A percentile compares a stretch with the other conserved stretches of the same genome.
Conservation (phyloP, 1,140 invertebrate genomes). For the Monochamus saltuarius region DNA sequence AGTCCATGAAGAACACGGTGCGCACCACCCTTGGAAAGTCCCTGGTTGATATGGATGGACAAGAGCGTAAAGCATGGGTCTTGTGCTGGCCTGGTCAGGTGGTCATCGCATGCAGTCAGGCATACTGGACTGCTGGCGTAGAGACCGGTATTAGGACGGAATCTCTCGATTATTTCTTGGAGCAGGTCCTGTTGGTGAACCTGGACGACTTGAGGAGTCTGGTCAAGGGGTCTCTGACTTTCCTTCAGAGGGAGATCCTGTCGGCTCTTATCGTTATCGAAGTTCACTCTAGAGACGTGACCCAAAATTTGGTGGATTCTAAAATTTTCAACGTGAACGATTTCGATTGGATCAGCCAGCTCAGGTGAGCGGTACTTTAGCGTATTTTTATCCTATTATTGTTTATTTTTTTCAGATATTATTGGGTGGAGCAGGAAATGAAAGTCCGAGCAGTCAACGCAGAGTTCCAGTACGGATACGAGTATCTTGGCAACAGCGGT, state of each 20-base stretch:
- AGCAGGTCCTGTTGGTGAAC: constrained; percentile 52
- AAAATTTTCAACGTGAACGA: constrained; percentile 65
- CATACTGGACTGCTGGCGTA: constrained; percentile 63
- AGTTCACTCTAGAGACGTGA: constrained; percentile 69
- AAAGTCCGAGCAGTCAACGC: constrained; percentile 67
- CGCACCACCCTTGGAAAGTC: constrained; percentile 55
- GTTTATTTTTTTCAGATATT: constrained; percentile 56
- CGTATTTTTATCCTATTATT: too few species aligned
- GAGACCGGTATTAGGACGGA: constrained; percentile 57
- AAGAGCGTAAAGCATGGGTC: constrained; percentile 57
- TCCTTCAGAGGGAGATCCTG: constrained; percentile 65
- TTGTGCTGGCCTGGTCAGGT: constrained; percentile 75
- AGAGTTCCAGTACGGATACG: constrained; percentile 87
- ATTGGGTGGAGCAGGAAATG: constrained; percentile 61
- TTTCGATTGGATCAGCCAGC: constrained; percentile 80
- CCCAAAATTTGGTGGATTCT: constrained; percentile 63
- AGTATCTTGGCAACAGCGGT: constrained; percentile 88
- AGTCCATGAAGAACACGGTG: constrained; percentile 64
- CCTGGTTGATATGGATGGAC: constrained; percentile 53
- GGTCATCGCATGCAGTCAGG: constrained; percentile 67
- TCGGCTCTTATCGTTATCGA: constrained; percentile 70
- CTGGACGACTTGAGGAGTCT: constrained; percentile 64
- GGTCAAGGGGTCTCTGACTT: constrained; percentile 66
- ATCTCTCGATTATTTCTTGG: constrained; percentile 54
- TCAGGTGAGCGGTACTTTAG: constrained; percentile 58